Evolutionary conservation across 2,797 vertebrate genomes (phyloP).

Genomic region (Nyctalus aviator): DNA sequence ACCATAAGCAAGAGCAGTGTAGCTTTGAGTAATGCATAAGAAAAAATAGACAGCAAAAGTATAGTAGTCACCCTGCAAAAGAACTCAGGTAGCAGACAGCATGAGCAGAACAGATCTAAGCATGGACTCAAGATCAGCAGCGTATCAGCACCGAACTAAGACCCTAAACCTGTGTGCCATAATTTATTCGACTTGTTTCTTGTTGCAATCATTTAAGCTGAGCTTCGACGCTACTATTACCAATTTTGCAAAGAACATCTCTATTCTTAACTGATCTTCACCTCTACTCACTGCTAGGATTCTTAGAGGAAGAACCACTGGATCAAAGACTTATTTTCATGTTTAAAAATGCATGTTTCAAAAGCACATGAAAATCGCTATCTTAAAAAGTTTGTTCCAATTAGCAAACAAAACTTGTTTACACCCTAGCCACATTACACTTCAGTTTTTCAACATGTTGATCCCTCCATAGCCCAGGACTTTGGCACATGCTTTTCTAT

Average conservation of each 20-base stretch:
- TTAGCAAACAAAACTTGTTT: neutral
- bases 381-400: neutral
- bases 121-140: too few species aligned
- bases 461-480: neutral
- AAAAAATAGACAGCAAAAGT: too few species aligned
- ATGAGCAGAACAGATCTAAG: too few species aligned
- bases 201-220: neutral
- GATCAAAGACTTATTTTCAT: neutral
- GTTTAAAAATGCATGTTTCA: slow-evolving; percentile 30
- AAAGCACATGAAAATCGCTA: neutral
- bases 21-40: neutral
- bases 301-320: neutral
- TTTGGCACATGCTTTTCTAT: neutral
- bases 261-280: neutral
- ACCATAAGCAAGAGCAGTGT: neutral
- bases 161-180: neutral
- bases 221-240: slow-evolving; percentile 15
- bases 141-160: too few species aligned
- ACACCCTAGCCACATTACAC: neutral
- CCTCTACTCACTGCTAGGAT: neutral
- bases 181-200: neutral
- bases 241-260: neutral
- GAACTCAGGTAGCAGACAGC: too few species aligned
- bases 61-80: too few species aligned
- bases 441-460: neutral